Evolutionary conservation across 2,797 vertebrate species (phyloP).

Genomic region (Huso huso): DNA sequence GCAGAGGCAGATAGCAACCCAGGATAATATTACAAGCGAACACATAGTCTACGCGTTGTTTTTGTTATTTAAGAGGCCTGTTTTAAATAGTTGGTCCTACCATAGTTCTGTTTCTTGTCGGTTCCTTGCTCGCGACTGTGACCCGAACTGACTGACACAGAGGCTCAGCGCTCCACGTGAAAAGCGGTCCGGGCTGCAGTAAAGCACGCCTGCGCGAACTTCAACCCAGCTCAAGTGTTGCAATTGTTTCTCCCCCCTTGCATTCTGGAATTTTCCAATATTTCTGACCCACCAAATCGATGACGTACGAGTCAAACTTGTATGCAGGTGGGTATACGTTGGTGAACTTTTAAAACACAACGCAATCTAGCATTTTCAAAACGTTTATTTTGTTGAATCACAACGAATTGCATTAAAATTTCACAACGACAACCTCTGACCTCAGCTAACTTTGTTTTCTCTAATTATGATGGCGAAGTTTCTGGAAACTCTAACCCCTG

Average conservation of each 20-base stretch:
- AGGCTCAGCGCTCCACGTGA: slow-evolving; percentile 48
- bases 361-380: not conserved
- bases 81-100: too few species aligned
- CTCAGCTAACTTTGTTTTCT: slow-evolving; percentile 38
- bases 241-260: too few species aligned
- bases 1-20: too few species aligned
- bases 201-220: slow-evolving; percentile 50
- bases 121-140: too few species aligned
- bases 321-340: not conserved
- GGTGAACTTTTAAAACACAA: not conserved
- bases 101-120: not conserved
- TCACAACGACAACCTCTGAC: slow-evolving; percentile 62
- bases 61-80: too few species aligned
- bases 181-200: slow-evolving; percentile 43
- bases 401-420: slow-evolving; percentile 34
- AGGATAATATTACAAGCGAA: too few species aligned
- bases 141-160: not conserved
- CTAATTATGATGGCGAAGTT: slow-evolving; percentile 66
- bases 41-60: too few species aligned
- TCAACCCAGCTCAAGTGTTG: not conserved
- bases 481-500: slow-evolving; percentile 74
- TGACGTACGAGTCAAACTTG: too few species aligned
- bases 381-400: not conserved
- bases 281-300: too few species aligned
- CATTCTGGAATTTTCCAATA: too few species aligned